Base-by-base conservation (phyloP, 2,113 vertebrate species). In the Hypomesus transpacificus region DNA sequence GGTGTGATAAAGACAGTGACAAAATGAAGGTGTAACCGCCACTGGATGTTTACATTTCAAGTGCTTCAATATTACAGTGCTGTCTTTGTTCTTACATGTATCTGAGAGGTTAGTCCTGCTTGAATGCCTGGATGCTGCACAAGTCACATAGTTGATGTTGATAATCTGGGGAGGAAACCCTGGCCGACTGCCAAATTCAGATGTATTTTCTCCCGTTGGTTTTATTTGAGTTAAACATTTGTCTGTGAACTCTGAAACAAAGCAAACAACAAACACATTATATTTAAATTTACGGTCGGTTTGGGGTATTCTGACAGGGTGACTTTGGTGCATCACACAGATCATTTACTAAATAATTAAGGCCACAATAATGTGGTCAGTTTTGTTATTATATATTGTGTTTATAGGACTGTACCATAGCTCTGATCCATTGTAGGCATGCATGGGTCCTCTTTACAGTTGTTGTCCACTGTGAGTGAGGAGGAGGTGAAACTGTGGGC, bases 71-170 rank as follows among this genome's bases (percentile, higher is more conserved):
- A 54, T 34, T 34, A 34, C 31, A 34, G 31, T 34, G 31, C 7
- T 34, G 31, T 58, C 7, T 24, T 14, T 28, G 24, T 61, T 61
- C 59, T 61, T 16, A 28, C 59, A 24, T 61, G 59, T 14, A 24
- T 24, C 59, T 13, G 59, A 22, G 24, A 22, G 20, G 22, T 24
- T 61, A 22, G 20, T 61, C 24, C 59, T 61, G 24, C 24, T 61
- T 61, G 59, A 24, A 14, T 61, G 20, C 24, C 24, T 61, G 14
- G 21, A 61, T 17, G 24, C 59, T 14, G 24, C 59, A 61, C 59
- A 28, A 14, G 21, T 14, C 59, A 61, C 59, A 61, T 28, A 58
- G 56, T 58, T 61, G 59, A 61, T 61, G 24, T 61, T 22, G 24
- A 61, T 61, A 1, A 17, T 61, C 13, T 8, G n/a, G 17, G 56